Evolutionary conservation across 2,888 invertebrate genomes (phyloP), one percentile per base, ranked within the genome.

Genomic region (Alcis repandata): DNA sequence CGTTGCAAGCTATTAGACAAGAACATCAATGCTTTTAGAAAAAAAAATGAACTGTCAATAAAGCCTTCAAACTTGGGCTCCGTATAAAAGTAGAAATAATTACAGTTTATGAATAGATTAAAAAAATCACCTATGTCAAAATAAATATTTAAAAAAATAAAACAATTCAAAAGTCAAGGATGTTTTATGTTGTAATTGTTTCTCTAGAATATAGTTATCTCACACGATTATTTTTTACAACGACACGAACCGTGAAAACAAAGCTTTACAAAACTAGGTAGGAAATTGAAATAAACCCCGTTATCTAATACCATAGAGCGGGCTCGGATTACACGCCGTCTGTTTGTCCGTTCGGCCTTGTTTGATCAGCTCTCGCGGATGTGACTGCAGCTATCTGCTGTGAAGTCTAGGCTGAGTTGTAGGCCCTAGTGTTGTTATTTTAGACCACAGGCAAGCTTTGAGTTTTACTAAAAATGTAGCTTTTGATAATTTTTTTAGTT

Each of bases 301-400:
- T 4, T 43, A 11, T 19, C 43, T 19, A 19, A 43, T 43, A 43
- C 19, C 2, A 11, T n/a, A n/a, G 19, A 19, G 19, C 10, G 3
- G 19, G 49, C 20, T 20, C 22, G 38, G 20, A 65, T 61, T 67
- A 72, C 63, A 63, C 62, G 65, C 59, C 60, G 48, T 61, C 59
- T 79, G 71, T 79, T 78, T 78, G 74, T 73, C 56, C 65, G 70
- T 74, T 68, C 74, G 54, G 45, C 33, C 53, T 51, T 78, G 65
- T 79, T 79, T 79, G 79, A 67, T 15, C 53, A 72, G 70, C 78
- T 72, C 78, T 79, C 69, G 56, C 27, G 41, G 43, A 49, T 43
- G 63, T 33, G 53, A 38, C 48, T 59, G 40, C 45, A 19, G 19
- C 49, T 52, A 33, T 59, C 45, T 45, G 11, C 9, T 8, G 2